Base-by-base conservation (phyloP, 2,113 vertebrate species). In the Entelurus aequoreus region DNA sequence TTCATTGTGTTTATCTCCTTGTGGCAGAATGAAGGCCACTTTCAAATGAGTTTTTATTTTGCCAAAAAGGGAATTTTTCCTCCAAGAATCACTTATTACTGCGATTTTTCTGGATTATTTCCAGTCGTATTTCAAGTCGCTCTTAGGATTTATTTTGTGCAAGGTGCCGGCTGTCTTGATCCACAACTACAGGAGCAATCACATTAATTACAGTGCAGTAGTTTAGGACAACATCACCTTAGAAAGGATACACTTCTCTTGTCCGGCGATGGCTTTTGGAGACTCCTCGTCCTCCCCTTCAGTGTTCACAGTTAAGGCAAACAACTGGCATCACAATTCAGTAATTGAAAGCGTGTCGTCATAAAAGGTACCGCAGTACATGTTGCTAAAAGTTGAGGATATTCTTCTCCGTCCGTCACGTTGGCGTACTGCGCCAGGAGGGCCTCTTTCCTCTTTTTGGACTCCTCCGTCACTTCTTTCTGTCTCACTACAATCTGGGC, bases 401-500 rank as follows among this genome's bases (percentile, higher is more conserved):
- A 98, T 99, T 95, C 94, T 61, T 98, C 96, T 4, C 94, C 95
- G 0, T 98, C 97, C 0, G 95, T 95, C 48, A 99, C 74, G 0
- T 96, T 92, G 21, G 94, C 96, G 2, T 99, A 99, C 69, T 99
- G 97, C 10, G 95, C 94, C 40, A 99, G 90, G 6, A 99, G 85
- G 0, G 95, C 95, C 7, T 95, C 95, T 75, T 98, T 98, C 70
- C 90, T 92, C 63, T 91, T 92, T 81, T 90, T 94, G 42, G 94
- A 90, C 14, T 94, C 94, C 78, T 91, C 90, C 0, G 94, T 90
- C 13, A 93, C 88, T 53, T 91, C 90, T 76, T 93, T 94, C 15
- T 94, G 94, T 80, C 93, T 97, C 72, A 97, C 95, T 68, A 97
- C 94, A 0, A 99, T 96, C 89, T 93, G 94, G 2, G 95, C 97